Evolutionary conservation across 1,140 invertebrate species (phyloP), one percentile per base, ranked within the genome.

Genomic region (Neoseiulus cucumeris): DNA sequence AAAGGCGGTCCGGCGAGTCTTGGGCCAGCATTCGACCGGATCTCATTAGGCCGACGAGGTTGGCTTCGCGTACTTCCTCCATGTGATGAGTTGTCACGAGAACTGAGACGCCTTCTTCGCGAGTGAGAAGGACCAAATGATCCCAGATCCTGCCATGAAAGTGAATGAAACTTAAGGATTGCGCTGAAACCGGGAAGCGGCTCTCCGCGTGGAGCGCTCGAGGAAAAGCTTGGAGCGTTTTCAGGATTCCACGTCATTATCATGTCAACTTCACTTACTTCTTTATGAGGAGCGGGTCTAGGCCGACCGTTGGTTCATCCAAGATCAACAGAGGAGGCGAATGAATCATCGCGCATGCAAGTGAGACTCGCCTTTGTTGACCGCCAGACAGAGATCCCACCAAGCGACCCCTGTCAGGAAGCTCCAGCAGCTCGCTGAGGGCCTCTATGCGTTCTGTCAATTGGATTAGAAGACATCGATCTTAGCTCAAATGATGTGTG

Each of bases 241-340:
- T n/a, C n/a, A n/a, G n/a, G n/a, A n/a, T n/a, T n/a, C n/a, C n/a
- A n/a, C 7, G 68, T 28, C 68, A 70, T 70, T 18, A 70, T 44
- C 18, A n/a, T n/a, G n/a, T n/a, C n/a, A n/a, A n/a, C 66, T 70
- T 66, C 70, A 76, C 76, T 78, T 73, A 87, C 87, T 82, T 88
- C 74, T 92, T 86, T 70, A 91, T 72, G 2, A 76, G 71, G 7
- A 75, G 51, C 7, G 77, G 77, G 69, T 78, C 77, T 5, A 78
- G 74, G 7, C 77, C 77, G 9, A 76, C 76, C n/a, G 77, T 79
- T 12, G 91, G 91, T 74, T 96, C 91, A 74, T 96, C 91, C 14
- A 96, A 80, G 72, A 96, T 91, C n/a, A 96, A 77, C n/a, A 95
- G 79, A 74, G 93, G 87, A 0, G 91, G 91, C 76, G 90, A 87